Conservation (phyloP, 2,797 vertebrate species). For the Gila robusta region DNA sequence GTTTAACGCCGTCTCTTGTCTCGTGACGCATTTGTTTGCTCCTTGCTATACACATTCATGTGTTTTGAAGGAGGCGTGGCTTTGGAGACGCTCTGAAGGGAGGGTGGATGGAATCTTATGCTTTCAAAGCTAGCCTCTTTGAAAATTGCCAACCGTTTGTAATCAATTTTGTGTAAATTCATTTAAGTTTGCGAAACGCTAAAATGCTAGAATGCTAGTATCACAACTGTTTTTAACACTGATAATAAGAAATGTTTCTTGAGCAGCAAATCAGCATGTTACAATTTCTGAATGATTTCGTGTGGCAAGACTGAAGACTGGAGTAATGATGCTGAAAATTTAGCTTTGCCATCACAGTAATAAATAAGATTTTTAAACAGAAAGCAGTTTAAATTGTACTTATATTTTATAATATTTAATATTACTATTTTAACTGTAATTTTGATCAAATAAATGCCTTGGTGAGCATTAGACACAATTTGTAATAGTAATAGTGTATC, state of each 20-base stretch:
- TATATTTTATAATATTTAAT: background rate
- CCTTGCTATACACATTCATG: too few species aligned
- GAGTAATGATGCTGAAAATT: background rate
- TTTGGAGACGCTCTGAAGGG: too few species aligned
- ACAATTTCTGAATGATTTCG: background rate
- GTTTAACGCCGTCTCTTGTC: too few species aligned
- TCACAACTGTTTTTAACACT: background rate
- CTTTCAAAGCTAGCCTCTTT: too few species aligned
- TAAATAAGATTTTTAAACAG: background rate
- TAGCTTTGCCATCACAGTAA: background rate
- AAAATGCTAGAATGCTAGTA: too few species aligned
- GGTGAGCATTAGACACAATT: background rate
- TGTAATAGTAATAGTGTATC: background rate
- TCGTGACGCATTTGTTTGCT: too few species aligned
- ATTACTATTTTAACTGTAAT: background rate
- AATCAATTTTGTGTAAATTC: too few species aligned
- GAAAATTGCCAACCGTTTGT: too few species aligned
- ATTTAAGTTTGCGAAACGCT: too few species aligned
- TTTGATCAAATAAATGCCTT: background rate
- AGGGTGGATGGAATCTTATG: too few species aligned
- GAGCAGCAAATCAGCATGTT: background rate
- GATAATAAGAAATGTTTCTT: background rate
- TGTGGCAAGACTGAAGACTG: background rate
- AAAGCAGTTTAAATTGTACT: background rate
- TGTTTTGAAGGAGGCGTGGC: too few species aligned